phyloP scores from a whole-genome alignment of 2,113 vertebrate species.

The Mesocricetus auratus region DNA sequence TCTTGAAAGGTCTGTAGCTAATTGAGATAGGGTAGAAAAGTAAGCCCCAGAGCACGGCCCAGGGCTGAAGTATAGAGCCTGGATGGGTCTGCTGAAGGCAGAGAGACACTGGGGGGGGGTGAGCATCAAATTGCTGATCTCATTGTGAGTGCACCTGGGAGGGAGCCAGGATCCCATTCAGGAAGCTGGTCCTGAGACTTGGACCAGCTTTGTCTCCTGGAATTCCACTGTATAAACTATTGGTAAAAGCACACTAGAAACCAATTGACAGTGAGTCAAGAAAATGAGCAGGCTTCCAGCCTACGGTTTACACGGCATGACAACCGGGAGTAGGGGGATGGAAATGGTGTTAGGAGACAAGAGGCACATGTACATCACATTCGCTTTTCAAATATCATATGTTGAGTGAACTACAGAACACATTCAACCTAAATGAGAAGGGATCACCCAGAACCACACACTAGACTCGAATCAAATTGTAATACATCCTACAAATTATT shows the following conservation, averaged over 20 bases:
- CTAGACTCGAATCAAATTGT: neutral
- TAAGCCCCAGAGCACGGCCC: too few species aligned
- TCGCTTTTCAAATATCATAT: conserved; percentile 9
- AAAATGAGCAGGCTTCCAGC: neutral
- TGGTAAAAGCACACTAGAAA: neutral
- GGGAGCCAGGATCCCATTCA: neutral
- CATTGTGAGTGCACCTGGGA: neutral
- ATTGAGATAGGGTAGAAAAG: neutral
- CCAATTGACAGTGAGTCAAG: neutral
- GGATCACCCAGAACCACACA: neutral
- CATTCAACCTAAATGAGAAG: neutral
- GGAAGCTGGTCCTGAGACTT: neutral
- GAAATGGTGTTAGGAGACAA: neutral
- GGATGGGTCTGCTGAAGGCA: neutral
- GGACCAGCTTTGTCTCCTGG: neutral
- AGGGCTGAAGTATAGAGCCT: neutral
- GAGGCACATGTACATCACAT: neutral
- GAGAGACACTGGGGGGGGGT: neutral
- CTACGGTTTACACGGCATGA: neutral
- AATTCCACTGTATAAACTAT: neutral
- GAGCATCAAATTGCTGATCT: neutral
- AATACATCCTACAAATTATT: neutral
- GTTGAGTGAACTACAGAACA: neutral
- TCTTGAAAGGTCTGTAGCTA: neutral
- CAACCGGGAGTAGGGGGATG: neutral